Evolutionary conservation across 2,888 invertebrate genomes (phyloP).

Genomic region (Thecocarcelia acutangulata): DNA sequence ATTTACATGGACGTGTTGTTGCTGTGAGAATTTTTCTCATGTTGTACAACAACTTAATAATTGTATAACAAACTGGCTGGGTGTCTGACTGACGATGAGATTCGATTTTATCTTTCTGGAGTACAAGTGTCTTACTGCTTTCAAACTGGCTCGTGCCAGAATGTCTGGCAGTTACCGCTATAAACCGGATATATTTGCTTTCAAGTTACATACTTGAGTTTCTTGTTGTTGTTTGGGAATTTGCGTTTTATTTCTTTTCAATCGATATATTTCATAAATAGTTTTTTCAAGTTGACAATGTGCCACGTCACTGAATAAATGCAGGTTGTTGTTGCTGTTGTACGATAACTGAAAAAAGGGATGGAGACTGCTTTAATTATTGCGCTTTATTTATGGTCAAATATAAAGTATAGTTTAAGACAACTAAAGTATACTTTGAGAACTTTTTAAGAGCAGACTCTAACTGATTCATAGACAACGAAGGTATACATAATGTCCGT

Average conservation of each 20-base stretch:
- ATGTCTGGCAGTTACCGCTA: slow-evolving; percentile 75
- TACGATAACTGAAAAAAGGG: neutral
- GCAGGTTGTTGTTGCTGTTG: neutral
- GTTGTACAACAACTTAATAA: slow-evolving; percentile 13
- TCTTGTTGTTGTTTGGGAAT: slow-evolving; percentile 31
- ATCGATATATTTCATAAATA: slow-evolving; percentile 10
- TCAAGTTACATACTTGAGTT: slow-evolving; percentile 33
- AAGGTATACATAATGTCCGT: too few relatives aligned
- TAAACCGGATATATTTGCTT: slow-evolving; percentile 80
- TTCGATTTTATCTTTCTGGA: slow-evolving; percentile 23
- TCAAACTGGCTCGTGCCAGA: slow-evolving; percentile 79
- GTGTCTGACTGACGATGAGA: too few relatives aligned
- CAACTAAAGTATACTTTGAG: too few relatives aligned
- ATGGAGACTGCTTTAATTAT: neutral
- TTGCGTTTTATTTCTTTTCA: slow-evolving; percentile 43
- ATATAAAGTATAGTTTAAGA: too few relatives aligned
- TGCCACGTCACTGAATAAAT: neutral
- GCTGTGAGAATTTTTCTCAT: slow-evolving; percentile 25
- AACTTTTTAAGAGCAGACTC: too few relatives aligned
- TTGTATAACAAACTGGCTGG: neutral
- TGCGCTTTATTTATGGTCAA: too few relatives aligned
- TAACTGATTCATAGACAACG: too few relatives aligned
- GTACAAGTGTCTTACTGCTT: slow-evolving; percentile 70
- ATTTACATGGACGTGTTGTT: slow-evolving; percentile 11
- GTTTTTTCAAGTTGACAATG: neutral